Evolutionary conservation across 2,113 vertebrate species (phyloP).

Genomic region (Alouatta palliata): DNA sequence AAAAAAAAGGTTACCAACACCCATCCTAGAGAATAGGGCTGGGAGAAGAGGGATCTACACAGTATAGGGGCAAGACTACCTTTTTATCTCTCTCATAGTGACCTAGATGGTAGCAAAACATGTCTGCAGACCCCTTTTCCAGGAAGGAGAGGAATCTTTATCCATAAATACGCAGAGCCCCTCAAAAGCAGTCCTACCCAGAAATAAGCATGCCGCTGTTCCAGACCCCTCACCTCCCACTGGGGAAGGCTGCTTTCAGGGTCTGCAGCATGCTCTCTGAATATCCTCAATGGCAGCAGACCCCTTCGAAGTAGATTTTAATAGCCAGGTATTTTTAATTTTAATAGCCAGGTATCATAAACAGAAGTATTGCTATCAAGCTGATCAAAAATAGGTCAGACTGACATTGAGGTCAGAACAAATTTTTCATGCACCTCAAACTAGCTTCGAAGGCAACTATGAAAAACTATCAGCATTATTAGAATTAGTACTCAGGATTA

Average conservation of each 20-base stretch:
- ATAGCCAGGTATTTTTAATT: background rate
- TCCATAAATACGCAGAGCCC: background rate
- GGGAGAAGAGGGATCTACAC: background rate
- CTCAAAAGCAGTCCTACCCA: background rate
- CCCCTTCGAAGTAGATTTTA: background rate
- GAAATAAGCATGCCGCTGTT: background rate
- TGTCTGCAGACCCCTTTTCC: background rate
- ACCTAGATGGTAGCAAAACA: background rate
- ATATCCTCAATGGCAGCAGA: background rate
- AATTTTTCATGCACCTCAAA: conserved; percentile 15
- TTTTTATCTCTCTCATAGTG: background rate
- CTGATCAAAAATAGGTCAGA: background rate
- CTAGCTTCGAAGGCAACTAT: background rate
- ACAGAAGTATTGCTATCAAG: background rate
- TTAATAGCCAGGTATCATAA: background rate
- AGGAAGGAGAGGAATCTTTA: background rate
- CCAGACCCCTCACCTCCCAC: background rate
- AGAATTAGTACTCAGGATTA: background rate
- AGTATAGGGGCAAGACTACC: background rate
- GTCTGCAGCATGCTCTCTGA: background rate
- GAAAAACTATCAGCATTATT: background rate
- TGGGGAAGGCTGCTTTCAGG: background rate
- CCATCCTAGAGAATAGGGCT: background rate
- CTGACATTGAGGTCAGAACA: background rate
- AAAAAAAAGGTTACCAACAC: background rate